Conservation (phyloP, 1,140 invertebrate species). For the Hormaphis cornu region DNA sequence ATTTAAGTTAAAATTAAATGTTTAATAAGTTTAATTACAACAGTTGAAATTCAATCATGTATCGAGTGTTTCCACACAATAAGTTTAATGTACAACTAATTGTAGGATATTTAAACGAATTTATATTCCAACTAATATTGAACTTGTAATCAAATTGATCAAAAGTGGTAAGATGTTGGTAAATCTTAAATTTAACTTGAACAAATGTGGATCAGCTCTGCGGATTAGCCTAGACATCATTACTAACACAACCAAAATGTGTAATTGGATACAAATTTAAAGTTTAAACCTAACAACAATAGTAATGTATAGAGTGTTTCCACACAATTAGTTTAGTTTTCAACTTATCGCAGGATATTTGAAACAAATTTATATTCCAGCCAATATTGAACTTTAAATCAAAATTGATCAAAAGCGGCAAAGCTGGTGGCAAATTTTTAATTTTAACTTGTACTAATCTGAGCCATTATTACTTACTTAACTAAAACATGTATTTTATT, state of each 20-base stretch:
- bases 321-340: neutral
- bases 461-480: too few species aligned
- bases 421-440: neutral
- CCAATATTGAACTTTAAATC: neutral
- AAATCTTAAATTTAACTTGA: too few species aligned
- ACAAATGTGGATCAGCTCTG: too few species aligned
- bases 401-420: neutral
- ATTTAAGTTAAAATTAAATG: neutral
- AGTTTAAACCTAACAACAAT: too few species aligned
- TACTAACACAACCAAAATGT: too few species aligned
- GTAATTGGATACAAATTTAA: too few species aligned
- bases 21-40: too few species aligned
- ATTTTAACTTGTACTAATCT: too few species aligned
- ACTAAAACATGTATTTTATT: neutral
- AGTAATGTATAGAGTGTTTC: slow-evolving; percentile 25
- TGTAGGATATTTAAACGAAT: slow-evolving; percentile 26
- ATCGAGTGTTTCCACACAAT: slow-evolving; percentile 26
- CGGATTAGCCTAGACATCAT: too few species aligned
- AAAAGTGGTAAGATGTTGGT: slow-evolving; percentile 17
- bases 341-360: neutral
- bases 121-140: slow-evolving; percentile 8
- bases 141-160: neutral
- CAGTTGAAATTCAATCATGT: neutral
- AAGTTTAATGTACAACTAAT: neutral
- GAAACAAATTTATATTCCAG: slow-evolving; percentile 13